Base-by-base conservation (phyloP, 2,797 vertebrate species). In the Gadopsis bispinosus region DNA sequence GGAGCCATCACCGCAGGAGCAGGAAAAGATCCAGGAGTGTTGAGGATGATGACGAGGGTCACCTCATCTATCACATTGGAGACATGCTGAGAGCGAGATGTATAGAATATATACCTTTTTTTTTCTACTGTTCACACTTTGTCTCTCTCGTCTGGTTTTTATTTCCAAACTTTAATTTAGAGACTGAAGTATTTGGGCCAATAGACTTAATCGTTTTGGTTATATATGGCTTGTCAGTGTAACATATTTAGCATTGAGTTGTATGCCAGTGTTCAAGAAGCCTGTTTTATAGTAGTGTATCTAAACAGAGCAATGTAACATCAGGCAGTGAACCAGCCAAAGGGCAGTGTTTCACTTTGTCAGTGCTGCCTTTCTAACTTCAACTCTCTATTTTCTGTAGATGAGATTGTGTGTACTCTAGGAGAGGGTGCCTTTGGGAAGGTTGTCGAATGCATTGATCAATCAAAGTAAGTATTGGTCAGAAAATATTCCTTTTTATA, bases 341-440 rank as follows among this genome's bases (percentile, higher is more conserved):
- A 88, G 77, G 84, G 73, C 78, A 84, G 69, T 85, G 76, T 76
- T 88, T 81, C 45, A 43, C 4, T 39, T 7, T 58, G 3, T 82
- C 89, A 88, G 0, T 89, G 65, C 85, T 62, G 35, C 50, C 69
- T 68, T 73, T 68, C 86, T 94, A 93, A 95, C 91, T 90, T 89
- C 0, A 19, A 0, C 37, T 91, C 51, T 92, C 58, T 88, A 87
- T 90, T 83, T 87, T 88, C 92, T 91, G 74, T 97, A 99, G 98
- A 99, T 97, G 98, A 99, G 95, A 97, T 99, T 95, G 91, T 99
- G 94, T 95, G 95, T 74, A 97, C 96, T 93, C 95, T 99, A 91
- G 98, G 98, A 92, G 98, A 99, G 96, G 98, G 98, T 91, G 98
- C 98, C 91, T 99, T 99, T 97, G 98, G 98, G 79, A 99, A 98